phyloP scores from a whole-genome alignment of 2,888 invertebrate genomes.

The Caenorhabditis angaria region DNA sequence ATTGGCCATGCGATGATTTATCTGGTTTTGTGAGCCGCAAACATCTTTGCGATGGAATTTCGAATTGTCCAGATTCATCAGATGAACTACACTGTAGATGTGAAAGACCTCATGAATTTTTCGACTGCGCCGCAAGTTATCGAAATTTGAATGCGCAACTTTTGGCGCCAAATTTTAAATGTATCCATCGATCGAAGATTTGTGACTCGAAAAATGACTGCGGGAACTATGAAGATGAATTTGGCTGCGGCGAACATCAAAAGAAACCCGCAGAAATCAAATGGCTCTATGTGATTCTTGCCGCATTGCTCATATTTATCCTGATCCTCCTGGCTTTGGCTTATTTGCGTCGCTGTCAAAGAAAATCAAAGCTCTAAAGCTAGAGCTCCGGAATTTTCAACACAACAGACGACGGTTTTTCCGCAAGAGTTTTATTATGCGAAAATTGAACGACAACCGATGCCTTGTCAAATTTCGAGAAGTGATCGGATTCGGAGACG shows the following conservation, averaged over 20 bases:
- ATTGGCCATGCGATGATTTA: conserved; percentile 17
- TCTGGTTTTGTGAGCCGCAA: neutral
- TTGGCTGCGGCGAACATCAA: neutral
- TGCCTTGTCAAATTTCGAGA: too few relatives aligned
- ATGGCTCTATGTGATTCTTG: neutral
- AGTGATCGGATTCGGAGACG: too few relatives aligned
- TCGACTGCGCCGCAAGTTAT: conserved; percentile 9
- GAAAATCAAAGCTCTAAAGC: too few relatives aligned
- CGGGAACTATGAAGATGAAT: conserved; percentile 9
- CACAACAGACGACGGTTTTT: too few relatives aligned
- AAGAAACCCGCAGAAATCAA: neutral
- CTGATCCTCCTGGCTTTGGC: too few relatives aligned
- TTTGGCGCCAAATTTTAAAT: too few relatives aligned
- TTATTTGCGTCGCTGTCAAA: too few relatives aligned
- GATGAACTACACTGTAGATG: conserved; percentile 19
- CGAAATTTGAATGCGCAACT: neutral
- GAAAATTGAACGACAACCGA: too few relatives aligned
- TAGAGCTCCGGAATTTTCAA: too few relatives aligned
- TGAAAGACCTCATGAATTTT: conserved; percentile 9
- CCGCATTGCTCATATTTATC: neutral
- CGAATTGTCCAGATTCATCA: conserved; percentile 14
- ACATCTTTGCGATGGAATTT: conserved; percentile 8
- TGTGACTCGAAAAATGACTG: conserved; percentile 11
- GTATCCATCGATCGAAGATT: neutral
- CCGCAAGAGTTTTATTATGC: too few relatives aligned